Percentiles rank a stretch among this genome's conserved stretches.
Conservation (phyloP, 2,113 vertebrate species). For the Ctenodactylus gundi region DNA sequence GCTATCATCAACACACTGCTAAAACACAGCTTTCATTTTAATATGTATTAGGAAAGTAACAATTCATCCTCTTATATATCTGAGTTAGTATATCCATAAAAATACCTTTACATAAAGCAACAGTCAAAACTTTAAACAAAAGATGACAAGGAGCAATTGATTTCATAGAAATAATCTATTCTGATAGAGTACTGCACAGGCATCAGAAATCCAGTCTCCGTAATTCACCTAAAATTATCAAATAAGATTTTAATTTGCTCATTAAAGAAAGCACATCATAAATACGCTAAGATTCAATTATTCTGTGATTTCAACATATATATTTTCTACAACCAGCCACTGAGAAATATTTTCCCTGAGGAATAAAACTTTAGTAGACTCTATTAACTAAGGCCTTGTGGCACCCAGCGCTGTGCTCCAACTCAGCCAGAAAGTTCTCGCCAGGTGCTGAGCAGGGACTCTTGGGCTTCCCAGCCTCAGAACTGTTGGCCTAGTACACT, state of each 20-base stretch:
- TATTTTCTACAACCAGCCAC: not conserved
- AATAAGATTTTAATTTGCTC: constrained; percentile 22
- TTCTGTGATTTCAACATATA: constrained; percentile 27
- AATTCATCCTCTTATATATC: not conserved
- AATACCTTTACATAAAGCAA: not conserved
- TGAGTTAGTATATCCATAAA: not conserved
- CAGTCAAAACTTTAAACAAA: not conserved
- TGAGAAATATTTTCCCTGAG: not conserved
- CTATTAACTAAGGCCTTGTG: not conserved
- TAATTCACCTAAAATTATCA: not conserved
- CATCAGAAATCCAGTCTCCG: not conserved
- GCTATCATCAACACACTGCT: not conserved
- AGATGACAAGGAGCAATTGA: not conserved
- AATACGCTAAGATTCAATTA: constrained; percentile 1
- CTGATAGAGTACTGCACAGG: not conserved
- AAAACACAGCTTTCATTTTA: constrained; percentile 24
- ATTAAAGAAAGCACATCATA: not conserved
- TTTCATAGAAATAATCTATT: not conserved
- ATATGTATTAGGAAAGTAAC: not conserved
- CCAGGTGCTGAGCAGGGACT: not conserved
- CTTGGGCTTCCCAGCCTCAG: not conserved
- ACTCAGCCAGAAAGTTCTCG: not conserved
- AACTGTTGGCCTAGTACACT: not conserved
- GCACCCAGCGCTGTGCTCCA: not conserved
- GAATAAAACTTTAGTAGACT: constrained; percentile 1